A percentile compares a stretch with the other conserved stretches of the same genome.
These are phyloP conservation scores for Hippocampus barbouri DNA, from an alignment of 2,113 vertebrate genomes.

Conservation along the genomic window DNA sequence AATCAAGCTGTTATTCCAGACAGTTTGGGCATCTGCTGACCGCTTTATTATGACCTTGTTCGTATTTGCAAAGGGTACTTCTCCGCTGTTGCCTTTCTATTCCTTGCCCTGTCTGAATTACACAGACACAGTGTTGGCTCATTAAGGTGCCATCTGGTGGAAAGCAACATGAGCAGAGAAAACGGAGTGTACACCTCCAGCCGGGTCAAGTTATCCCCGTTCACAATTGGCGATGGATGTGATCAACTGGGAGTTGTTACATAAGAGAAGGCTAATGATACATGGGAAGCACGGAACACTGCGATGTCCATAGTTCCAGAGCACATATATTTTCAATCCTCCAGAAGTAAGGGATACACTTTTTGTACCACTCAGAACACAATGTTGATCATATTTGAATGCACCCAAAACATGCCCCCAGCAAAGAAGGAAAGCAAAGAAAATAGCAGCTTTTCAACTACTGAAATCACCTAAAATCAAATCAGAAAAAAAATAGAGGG, in stretches of 20 bases:
- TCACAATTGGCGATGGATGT: conserved; percentile 10
- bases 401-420: conserved; percentile 7
- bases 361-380: conserved; percentile 13
- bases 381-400: conserved; percentile 11
- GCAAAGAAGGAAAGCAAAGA: conserved; percentile 3
- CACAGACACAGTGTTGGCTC: conserved; percentile 49
- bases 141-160: conserved; percentile 64
- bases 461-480: conserved; percentile 7
- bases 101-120: conserved; percentile 39
- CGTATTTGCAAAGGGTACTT: conserved; percentile 47
- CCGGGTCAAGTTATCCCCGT: conserved; percentile 30
- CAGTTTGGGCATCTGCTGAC: conserved; percentile 47
- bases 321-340: conserved; percentile 5
- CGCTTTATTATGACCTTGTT: conserved; percentile 63
- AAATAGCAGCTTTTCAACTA: not conserved
- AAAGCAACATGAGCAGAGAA: conserved; percentile 43
- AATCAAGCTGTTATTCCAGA: conserved; percentile 44
- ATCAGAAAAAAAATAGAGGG: not conserved
- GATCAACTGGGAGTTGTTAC: conserved; percentile 17
- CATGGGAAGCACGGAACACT: not conserved
- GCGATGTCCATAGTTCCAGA: not conserved
- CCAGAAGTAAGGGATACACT: not conserved
- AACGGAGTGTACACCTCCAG: conserved; percentile 18
- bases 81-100: conserved; percentile 18
- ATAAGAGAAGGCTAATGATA: conserved; percentile 1